Conservation (phyloP, 2,113 vertebrate species). For the Sus scrofa region DNA sequence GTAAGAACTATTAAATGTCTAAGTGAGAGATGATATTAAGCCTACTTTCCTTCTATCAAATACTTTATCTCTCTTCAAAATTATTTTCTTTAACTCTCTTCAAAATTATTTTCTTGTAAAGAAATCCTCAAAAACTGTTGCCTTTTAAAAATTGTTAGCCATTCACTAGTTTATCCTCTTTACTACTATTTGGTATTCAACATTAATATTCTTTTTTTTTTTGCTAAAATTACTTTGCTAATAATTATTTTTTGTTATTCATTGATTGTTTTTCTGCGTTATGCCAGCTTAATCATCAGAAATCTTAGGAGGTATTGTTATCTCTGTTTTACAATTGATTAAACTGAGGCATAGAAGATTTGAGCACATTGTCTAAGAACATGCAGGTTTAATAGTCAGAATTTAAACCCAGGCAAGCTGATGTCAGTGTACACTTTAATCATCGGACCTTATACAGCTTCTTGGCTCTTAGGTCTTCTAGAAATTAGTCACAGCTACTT, state of each 20-base stretch:
- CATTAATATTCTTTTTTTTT: background rate
- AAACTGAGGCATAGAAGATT: background rate
- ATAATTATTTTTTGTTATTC: background rate
- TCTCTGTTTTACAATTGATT: constrained; percentile 16
- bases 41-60: background rate
- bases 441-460: background rate
- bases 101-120: background rate
- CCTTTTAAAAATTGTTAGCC: background rate
- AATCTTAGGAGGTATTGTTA: background rate
- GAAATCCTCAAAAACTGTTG: background rate
- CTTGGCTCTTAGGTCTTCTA: background rate
- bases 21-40: background rate
- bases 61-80: background rate
- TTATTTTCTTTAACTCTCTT: background rate
- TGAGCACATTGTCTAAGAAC: background rate
- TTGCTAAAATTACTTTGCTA: background rate
- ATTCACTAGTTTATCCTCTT: background rate
- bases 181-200: background rate
- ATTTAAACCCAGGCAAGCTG: background rate
- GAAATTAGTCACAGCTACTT: background rate
- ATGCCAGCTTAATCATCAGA: background rate
- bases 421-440: background rate
- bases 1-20: background rate
- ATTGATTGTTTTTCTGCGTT: background rate
- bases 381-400: background rate